Evolutionary conservation across 2,888 invertebrate genomes (phyloP), one percentile per base, ranked within the genome.

Genomic region (Neoaliturus tenellus): DNA sequence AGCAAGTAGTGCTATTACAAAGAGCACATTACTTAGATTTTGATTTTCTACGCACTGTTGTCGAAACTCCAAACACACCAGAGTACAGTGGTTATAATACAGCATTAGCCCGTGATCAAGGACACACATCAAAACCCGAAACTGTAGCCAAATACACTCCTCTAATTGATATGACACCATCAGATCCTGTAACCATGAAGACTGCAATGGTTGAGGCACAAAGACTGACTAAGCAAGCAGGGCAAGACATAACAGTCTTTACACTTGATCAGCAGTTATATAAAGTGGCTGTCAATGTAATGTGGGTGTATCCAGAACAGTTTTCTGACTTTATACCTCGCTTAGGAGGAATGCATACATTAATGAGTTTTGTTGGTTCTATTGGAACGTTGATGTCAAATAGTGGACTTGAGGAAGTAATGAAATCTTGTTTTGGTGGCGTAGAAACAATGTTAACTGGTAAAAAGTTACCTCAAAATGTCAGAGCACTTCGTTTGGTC

Each of bases 391-490:
- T 78, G 23, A 78, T 78, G 78, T 39, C 78, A 14, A 14, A 44
- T n/a, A 44, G 44, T 78, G 78, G 44, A 25, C 4, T 44, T n/a
- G 12, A 5, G 35, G 78, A 78, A 31, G 14, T 78, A 28, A 41
- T 44, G 78, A n/a, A 10, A n/a, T n/a, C 6, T 44, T 44, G 23
- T 14, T 78, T 78, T 78, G 44, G 31, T 12, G 78, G 78, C 8
- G 78, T 78, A 10, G 5, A 6, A n/a, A 48, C n/a, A 17, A 48
- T 78, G 78, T 28, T 78, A 23, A 25, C 33, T 8, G 44, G 78
- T 8, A 78, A 78, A 44, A 78, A 78, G 48, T 78, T 78, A 44
- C 78, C 78, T 23, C 78, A 78, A 25, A 78, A 78, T 78, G 12
- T 78, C 14, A 31, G 78, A 44, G 78, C 78, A 28, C 44, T 78